Conservation (phyloP, 2,113 vertebrate species). For the Puntigrus tetrazona region DNA sequence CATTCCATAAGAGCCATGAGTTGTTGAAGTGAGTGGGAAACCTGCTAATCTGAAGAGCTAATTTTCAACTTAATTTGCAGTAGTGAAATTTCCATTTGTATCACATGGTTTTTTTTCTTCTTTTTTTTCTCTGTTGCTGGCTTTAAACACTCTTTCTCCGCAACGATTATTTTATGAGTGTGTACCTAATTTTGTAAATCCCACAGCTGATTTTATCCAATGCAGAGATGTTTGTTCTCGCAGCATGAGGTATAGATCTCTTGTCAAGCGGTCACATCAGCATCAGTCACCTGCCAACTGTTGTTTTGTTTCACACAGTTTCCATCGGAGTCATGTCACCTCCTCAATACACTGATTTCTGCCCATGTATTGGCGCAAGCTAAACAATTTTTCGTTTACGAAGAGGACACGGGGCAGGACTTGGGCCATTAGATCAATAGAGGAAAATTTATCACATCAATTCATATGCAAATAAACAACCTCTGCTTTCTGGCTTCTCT, state of each 20-base stretch:
- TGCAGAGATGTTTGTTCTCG: slow-evolving; percentile 22
- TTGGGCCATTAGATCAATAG: slow-evolving; percentile 63
- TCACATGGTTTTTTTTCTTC: not conserved
- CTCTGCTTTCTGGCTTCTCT: slow-evolving; percentile 54
- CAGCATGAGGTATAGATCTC: slow-evolving; percentile 23
- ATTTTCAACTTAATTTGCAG: slow-evolving; percentile 3
- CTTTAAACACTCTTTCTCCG: not conserved
- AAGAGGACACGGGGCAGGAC: slow-evolving; percentile 46
- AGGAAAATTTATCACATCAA: slow-evolving; percentile 60
- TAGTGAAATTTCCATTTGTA: not conserved
- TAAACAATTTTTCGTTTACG: slow-evolving; percentile 52
- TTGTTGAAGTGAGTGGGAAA: slow-evolving; percentile 27
- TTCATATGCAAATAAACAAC: slow-evolving; percentile 68
- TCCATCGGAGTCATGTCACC: slow-evolving; percentile 4
- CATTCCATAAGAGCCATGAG: not conserved
- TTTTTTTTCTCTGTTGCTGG: not conserved
- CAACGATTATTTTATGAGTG: not conserved
- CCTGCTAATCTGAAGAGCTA: not conserved
- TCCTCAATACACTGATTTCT: not conserved
- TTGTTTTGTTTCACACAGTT: slow-evolving; percentile 23
- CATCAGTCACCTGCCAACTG: slow-evolving; percentile 20
- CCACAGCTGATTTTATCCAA: slow-evolving; percentile 28
- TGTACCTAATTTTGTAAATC: slow-evolving; percentile 24
- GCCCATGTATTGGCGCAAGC: not conserved
- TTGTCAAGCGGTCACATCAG: slow-evolving; percentile 20